phyloP scores from a whole-genome alignment of 1,140 invertebrate genomes.

The Cepaea nemoralis region DNA sequence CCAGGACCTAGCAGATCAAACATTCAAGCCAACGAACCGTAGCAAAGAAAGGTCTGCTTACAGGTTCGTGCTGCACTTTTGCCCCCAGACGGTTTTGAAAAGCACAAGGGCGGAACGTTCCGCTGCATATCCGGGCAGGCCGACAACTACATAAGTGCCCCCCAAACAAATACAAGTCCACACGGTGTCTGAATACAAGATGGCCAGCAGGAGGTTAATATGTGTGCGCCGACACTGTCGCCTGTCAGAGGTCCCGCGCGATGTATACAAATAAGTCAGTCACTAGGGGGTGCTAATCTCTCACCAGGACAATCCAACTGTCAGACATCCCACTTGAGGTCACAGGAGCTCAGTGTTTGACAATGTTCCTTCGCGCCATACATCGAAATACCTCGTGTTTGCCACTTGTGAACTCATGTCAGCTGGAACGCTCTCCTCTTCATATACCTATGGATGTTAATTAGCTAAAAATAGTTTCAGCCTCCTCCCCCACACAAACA shows the following conservation, averaged over 20 bases:
- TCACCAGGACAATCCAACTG: background rate
- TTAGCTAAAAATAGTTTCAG: no score
- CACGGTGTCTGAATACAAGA: background rate
- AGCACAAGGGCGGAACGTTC: background rate
- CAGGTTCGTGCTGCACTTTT: background rate
- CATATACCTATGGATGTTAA: no score
- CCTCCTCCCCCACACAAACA: no score
- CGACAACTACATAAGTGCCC: background rate
- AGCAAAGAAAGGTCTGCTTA: background rate
- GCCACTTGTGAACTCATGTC: no score
- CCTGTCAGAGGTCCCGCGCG: background rate
- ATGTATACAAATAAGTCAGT: background rate
- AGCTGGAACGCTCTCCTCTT: no score
- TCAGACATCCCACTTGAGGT: background rate
- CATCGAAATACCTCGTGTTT: no score
- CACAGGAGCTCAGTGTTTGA: no score
- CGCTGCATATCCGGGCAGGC: background rate
- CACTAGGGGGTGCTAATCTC: background rate
- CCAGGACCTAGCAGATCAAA: no score
- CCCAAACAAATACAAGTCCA: background rate
- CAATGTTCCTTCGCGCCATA: no score
- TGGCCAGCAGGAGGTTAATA: background rate
- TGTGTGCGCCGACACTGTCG: background rate
- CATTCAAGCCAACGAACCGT: background rate
- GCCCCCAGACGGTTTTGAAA: background rate